Evolutionary conservation across 2,888 invertebrate genomes (phyloP).

Genomic region (Monochamus alternatus): DNA sequence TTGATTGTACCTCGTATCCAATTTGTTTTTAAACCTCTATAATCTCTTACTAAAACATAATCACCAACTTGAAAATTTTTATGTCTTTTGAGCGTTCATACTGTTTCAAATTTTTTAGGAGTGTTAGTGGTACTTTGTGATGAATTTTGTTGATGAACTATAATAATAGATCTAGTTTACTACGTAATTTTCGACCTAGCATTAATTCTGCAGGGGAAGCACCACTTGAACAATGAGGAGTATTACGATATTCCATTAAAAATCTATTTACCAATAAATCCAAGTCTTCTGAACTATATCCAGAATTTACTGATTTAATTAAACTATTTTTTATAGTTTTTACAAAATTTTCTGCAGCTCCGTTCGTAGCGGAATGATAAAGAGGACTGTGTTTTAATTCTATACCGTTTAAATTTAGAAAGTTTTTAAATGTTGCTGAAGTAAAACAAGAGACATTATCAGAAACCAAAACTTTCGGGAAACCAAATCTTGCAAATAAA

Average conservation of each 20-base stretch:
- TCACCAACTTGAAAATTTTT: too few species aligned
- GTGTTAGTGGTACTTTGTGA: neutral
- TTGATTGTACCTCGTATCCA: conserved; percentile 7
- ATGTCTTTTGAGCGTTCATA: neutral
- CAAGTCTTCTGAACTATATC: neutral
- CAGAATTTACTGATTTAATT: neutral
- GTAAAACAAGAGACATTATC: too few species aligned
- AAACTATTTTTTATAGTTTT: conserved; percentile 9
- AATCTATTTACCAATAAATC: too few species aligned
- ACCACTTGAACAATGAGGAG: too few species aligned
- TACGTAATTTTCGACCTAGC: too few species aligned
- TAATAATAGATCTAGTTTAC: conserved; percentile 21
- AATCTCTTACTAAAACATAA: too few species aligned
- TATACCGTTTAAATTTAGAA: neutral
- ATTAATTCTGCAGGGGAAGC: too few species aligned
- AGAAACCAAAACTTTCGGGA: too few species aligned
- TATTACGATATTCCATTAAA: too few species aligned
- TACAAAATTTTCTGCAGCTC: too few species aligned
- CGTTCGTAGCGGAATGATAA: neutral
- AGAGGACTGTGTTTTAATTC: conserved; percentile 1
- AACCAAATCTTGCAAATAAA: conserved; percentile 2
- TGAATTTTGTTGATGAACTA: neutral
- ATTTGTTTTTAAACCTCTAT: too few species aligned
- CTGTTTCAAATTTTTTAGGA: neutral
- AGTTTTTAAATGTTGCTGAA: too few species aligned